Base-by-base conservation (phyloP, 1,140 invertebrate species). In the Macrosteles quadrilineatus region DNA sequence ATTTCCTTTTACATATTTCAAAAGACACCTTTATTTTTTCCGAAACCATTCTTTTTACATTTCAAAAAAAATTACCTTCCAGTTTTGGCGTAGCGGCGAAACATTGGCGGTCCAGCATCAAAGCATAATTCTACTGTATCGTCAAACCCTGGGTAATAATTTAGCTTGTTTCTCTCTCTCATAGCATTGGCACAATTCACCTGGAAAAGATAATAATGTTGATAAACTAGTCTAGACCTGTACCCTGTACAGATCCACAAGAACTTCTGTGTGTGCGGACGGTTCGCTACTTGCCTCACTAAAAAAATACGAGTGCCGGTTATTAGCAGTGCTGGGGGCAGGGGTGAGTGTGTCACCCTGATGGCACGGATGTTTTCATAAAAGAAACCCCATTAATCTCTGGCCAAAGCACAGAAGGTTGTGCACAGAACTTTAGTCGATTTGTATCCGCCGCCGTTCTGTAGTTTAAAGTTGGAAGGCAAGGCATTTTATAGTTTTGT, bases 91-190 rank as follows among this genome's bases (percentile, higher is more conserved):
- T 63, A 69, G 66, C 23, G 65, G 21, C 63, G 21, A 31, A 73
- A 71, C 1, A 64, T 17, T n/a, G 30, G 19, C 14, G 73, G 68
- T 17, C 73, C 73, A 55, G 31, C 29, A 57, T 71, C 62, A 65
- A 74, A 74, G 45, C 68, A 72, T 36, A 64, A 47, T 30, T 69
- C 45, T 31, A 74, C 68, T 19, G 73, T 74, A 43, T 71, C 68
- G n/a, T 63, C 43, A 67, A 74, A 74, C 19, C 32, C 62, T 14
- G 73, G 70, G 31, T 43, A 36, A 11, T 55, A 32, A 2, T 30
- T 14, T 25, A 72, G 40, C 43, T 70, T 70, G 45, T 70, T 73
- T 23, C 63, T 63, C 23, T 36, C 57, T 36, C 47, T 40, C 27
- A 74, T 68, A 21, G 29, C n/a, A 6, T 57, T 53, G 6, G 73